Conservation (phyloP, 2,888 invertebrate species). For the Sinelater perroti region DNA sequence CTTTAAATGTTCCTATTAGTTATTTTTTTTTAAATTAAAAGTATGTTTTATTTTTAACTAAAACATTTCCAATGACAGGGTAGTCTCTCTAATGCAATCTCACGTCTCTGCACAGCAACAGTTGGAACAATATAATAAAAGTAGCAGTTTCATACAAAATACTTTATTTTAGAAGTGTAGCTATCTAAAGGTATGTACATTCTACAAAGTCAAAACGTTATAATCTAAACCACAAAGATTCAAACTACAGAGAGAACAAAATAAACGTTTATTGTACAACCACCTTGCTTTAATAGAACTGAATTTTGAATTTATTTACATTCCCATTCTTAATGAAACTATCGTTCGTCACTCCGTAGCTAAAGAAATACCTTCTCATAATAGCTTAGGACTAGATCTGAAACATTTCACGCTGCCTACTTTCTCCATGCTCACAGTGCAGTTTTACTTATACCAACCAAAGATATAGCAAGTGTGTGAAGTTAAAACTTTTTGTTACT, state of each 20-base stretch:
- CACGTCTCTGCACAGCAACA: no score
- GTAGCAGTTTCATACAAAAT: constrained; percentile 9
- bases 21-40: no score
- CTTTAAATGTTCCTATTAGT: no score
- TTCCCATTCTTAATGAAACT: neutral
- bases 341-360: neutral
- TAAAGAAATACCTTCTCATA: neutral
- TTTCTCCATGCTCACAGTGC: neutral
- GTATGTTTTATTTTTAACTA: no score
- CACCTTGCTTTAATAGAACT: neutral
- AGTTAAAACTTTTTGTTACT: neutral
- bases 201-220: constrained; percentile 4
- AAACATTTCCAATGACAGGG: no score
- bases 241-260: constrained; percentile 12
- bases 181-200: constrained; percentile 1
- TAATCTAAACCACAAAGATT: neutral
- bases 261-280: constrained; percentile 1
- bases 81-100: no score
- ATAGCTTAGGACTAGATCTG: constrained; percentile 11
- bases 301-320: constrained; percentile 5
- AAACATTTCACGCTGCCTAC: neutral
- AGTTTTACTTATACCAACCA: neutral
- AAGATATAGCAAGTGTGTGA: constrained; percentile 1
- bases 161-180: constrained; percentile 4
- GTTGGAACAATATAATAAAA: no score